Conservation (phyloP, 2,113 vertebrate species). For the Gymnorhina tibicen region DNA sequence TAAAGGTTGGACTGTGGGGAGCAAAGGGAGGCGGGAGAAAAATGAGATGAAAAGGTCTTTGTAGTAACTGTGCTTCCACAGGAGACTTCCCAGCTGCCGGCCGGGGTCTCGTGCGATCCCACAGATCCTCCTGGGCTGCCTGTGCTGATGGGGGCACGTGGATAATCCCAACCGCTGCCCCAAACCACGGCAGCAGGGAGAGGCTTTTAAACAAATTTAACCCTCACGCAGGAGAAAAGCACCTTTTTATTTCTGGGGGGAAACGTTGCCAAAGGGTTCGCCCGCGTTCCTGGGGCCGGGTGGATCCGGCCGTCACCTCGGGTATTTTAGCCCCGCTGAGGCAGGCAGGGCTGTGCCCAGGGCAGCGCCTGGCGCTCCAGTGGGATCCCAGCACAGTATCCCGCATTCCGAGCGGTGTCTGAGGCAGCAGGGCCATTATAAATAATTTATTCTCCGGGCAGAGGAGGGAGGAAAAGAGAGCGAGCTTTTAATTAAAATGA, state of each 20-base stretch:
- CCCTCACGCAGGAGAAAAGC: background rate
- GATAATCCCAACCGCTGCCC: background rate
- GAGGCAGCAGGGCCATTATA: background rate
- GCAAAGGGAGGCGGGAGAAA: background rate
- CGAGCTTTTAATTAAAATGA: slow-evolving; percentile 49
- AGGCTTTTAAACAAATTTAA: background rate
- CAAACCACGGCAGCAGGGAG: background rate
- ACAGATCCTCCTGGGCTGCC: background rate
- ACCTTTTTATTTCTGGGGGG: background rate
- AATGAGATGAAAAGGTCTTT: background rate
- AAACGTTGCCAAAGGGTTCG: accelerated
- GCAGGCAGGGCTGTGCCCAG: background rate
- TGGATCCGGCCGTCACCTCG: accelerated
- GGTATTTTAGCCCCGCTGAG: background rate
- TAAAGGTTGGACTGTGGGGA: background rate
- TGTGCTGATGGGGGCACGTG: accelerated
- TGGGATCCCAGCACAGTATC: background rate
- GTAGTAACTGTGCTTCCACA: background rate
- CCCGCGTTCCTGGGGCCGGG: accelerated
- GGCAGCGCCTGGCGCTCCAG: background rate
- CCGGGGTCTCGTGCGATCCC: background rate
- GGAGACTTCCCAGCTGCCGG: background rate
- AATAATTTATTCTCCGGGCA: slow-evolving; percentile 32
- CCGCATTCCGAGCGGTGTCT: accelerated
- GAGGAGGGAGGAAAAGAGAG: background rate